Evolutionary conservation across 2,888 invertebrate genomes (phyloP).

Genomic region (Drosophila multiciliata): DNA sequence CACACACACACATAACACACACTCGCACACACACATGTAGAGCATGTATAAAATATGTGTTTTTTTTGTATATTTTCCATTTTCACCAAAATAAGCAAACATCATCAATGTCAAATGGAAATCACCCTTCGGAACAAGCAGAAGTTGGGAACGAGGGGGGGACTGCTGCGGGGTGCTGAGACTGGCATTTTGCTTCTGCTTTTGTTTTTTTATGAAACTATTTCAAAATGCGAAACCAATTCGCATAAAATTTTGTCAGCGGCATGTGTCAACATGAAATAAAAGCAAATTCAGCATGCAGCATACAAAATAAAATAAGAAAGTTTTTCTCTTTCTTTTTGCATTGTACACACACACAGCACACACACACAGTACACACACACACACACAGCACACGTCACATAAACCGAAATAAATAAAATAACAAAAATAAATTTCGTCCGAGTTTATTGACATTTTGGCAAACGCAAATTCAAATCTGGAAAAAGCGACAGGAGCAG

Average conservation of each 20-base stretch:
- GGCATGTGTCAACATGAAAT: constrained; percentile 65
- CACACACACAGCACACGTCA: constrained; percentile 37
- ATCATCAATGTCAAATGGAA: constrained; percentile 83
- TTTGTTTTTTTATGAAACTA: constrained; percentile 75
- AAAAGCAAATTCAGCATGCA: constrained; percentile 59
- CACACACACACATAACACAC: constrained; percentile 16
- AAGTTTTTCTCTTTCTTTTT: constrained; percentile 30
- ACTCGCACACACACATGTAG: background rate
- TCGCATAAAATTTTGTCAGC: constrained; percentile 80
- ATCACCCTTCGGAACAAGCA: constrained; percentile 64
- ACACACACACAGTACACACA: constrained; percentile 17
- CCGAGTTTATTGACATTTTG: constrained; percentile 78
- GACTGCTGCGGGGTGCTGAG: constrained; percentile 8
- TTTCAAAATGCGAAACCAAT: constrained; percentile 81
- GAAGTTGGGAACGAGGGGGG: constrained; percentile 17
- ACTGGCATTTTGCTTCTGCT: constrained; percentile 48
- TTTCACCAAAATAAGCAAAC: constrained; percentile 81
- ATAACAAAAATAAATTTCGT: constrained; percentile 62
- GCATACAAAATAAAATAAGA: constrained; percentile 70
- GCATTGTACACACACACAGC: constrained; percentile 7
- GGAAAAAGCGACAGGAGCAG: constrained; percentile 53
- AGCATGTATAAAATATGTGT: constrained; percentile 5
- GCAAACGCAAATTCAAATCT: constrained; percentile 74
- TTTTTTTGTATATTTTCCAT: constrained; percentile 73
- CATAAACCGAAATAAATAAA: constrained; percentile 52